Percentiles rank a stretch among this genome's conserved stretches.
Evolutionary conservation across 2,113 vertebrate genomes (phyloP).

Genomic region (Micronisus gabar): DNA sequence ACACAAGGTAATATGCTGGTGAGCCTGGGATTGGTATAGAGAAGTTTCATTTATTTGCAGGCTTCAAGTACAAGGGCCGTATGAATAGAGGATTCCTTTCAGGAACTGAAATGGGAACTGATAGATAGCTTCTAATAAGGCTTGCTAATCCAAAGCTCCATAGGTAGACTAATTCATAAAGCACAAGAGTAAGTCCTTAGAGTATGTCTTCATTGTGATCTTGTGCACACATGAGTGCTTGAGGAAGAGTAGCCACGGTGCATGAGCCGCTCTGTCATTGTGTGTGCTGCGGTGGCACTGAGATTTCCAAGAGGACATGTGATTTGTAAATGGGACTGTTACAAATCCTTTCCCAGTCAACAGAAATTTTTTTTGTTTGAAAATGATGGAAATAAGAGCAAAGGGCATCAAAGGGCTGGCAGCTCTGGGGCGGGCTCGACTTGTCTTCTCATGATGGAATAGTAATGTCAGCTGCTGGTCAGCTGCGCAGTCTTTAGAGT

Average conservation of each 20-base stretch:
- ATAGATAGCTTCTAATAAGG: background rate
- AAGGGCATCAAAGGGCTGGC: background rate
- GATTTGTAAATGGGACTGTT: background rate
- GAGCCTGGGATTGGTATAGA: background rate
- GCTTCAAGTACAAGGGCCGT: background rate
- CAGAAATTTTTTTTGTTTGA: background rate
- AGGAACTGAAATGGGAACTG: background rate
- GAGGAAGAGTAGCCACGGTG: background rate
- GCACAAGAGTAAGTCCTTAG: background rate
- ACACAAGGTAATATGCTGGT: constrained; percentile 57
- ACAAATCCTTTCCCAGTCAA: background rate
- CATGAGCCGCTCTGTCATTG: background rate
- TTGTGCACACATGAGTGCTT: background rate
- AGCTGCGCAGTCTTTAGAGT: background rate
- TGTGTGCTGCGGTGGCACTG: background rate
- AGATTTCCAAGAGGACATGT: background rate
- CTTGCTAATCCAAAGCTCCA: background rate
- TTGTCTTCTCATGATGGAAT: background rate
- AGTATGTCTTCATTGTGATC: background rate
- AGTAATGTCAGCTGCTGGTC: background rate
- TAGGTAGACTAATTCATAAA: background rate
- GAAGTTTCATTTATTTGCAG: background rate
- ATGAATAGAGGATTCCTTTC: background rate
- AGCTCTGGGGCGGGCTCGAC: background rate
- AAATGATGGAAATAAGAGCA: background rate